Evolutionary conservation across 2,113 vertebrate species (phyloP), one percentile per base, ranked within the genome.

Genomic region (Apteryx mantelli): DNA sequence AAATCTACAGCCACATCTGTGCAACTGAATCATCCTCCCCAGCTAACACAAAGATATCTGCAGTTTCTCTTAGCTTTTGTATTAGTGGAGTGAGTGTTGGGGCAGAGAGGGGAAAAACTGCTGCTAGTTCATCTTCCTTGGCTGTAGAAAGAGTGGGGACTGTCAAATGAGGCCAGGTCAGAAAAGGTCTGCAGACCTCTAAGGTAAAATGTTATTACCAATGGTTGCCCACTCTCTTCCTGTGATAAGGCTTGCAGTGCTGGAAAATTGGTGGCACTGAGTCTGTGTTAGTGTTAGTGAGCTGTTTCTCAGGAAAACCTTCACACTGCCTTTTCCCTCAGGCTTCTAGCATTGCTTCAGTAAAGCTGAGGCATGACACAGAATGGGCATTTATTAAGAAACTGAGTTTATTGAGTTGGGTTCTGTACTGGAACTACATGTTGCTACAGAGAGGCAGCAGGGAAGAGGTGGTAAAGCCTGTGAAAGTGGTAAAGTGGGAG

Each of bases 1-100:
- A 94, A 92, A 80, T 91, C 83, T 97, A 90, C 60, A 89, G 82
- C 64, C 76, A 68, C 38, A 18, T 28, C 22, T 70, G 63, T 69
- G 46, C 63, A 92, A 78, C 55, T 80, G 82, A 91, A 71, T 96
- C 90, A 94, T 93, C 60, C 14, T 95, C 61, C 50, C 38, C 63
- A 55, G 60, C 60, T 58, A 89, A 79, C 68, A 55, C 16, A 64
- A 52, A 92, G 82, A 20, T 93, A 90, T 30, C 60, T 91, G 38
- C 69, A 94, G 52, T 65, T 7, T 74, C 14, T 70, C 2, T 56
- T 56, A 12, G 53, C 81, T 91, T 83, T 77, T 88, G 6, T 69
- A 30, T 66, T 91, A 65, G 5, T 42, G 40, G 11, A 58, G 40
- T 13, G 20, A 26, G 8, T 81, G 13, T 78, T 18, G 32, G 63